Evolutionary conservation across 2,888 invertebrate species (phyloP), one percentile per base, ranked within the genome.

Genomic region (Polyommatus iphigenia): DNA sequence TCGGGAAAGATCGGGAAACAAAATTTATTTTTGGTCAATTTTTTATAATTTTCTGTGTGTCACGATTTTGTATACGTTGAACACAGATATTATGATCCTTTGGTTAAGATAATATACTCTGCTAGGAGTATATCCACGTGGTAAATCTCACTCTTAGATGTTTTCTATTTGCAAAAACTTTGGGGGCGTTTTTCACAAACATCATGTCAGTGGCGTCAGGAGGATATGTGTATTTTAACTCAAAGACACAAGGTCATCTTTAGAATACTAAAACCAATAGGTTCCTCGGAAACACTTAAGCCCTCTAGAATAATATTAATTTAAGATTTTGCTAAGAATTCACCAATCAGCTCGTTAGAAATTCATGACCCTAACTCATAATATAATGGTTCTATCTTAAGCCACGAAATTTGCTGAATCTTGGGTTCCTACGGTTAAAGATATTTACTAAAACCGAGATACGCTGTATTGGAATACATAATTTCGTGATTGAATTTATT

Each of bases 331-430:
- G 24, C 46, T 29, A 50, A 46, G 76, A 72, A 76, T 79, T 78
- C 79, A 78, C 81, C 82, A 71, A 80, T 83, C 81, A 82, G 80
- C 82, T 81, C 82, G 82, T 83, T 81, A 41, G 8, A n/a, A 71
- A 71, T 71, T 72, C 41, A 72, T 72, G 72, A 72, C 41, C 41
- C 36, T 80, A 82, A 82, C 83, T 83, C 78, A 80, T 76, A 46
- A 72, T 41, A 72, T 79, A 78, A 78, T 79, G 78, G 76, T 77
- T 82, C 81, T 79, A 83, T 83, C 85, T 83, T 84, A 59, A 76
- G 71, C 77, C 77, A 36, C 72, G 83, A 84, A 87, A 86, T 86
- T 84, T 86, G 85, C 85, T 82, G 83, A 78, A 76, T 77, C 73
- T 73, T 78, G 54, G 76, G 62, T 78, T 79, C 67, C 75, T 76